phyloP scores from a whole-genome alignment of 2,888 invertebrate genomes.

The Allygus modestus region DNA sequence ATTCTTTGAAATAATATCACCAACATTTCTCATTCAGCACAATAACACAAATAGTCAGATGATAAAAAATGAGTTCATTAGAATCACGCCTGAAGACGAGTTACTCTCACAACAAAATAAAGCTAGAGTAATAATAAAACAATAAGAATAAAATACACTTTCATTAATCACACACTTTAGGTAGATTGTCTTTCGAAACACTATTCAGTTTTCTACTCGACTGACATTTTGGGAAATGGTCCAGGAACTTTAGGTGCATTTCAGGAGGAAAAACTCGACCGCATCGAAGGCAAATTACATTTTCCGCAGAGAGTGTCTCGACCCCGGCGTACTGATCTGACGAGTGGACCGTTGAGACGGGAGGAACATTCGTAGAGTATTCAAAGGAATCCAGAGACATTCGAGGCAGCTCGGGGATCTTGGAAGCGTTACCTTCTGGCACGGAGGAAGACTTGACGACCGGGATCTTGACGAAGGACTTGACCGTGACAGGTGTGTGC shows the following conservation, averaged over 20 bases:
- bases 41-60: not conserved
- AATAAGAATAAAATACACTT: not conserved
- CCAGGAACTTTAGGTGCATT: slow-evolving; percentile 71
- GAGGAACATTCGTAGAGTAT: slow-evolving; percentile 23
- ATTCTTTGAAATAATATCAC: not conserved
- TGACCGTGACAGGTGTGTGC: slow-evolving; percentile 49
- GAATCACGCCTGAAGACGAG: not conserved
- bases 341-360: slow-evolving; percentile 37
- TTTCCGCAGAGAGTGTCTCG: slow-evolving; percentile 69
- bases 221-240: slow-evolving; percentile 72
- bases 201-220: slow-evolving; percentile 56
- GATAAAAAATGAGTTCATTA: not conserved
- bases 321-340: slow-evolving; percentile 50
- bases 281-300: slow-evolving; percentile 72
- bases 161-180: slow-evolving; percentile 40
- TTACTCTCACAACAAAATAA: not conserved
- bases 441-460: slow-evolving; percentile 67
- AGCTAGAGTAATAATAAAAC: slow-evolving; percentile 2
- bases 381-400: slow-evolving; percentile 58
- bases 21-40: not conserved
- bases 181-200: slow-evolving; percentile 26
- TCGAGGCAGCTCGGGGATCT: slow-evolving; percentile 10
- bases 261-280: slow-evolving; percentile 71
- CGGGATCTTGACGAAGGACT: slow-evolving; percentile 66
- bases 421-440: slow-evolving; percentile 62